These are phyloP conservation scores for Pyrocephalus nanus DNA, from an alignment of 2,797 vertebrate genomes.

Conservation along the genomic window DNA sequence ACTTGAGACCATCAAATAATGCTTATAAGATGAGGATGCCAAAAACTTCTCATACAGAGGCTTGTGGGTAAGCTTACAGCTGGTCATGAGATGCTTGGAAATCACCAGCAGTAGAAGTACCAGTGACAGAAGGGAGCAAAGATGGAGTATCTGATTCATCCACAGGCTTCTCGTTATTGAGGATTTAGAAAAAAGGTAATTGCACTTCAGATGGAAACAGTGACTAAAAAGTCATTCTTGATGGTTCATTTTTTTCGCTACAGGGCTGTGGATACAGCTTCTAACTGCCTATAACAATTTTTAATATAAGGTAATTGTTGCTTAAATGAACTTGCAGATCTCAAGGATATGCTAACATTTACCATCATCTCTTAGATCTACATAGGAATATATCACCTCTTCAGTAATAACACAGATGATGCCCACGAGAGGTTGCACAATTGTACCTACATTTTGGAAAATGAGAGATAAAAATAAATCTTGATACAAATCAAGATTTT, in stretches of 20 bases:
- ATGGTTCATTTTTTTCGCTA: background rate
- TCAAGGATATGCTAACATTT: slow-evolving; percentile 12
- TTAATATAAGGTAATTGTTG: slow-evolving; percentile 18
- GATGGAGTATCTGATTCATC: background rate
- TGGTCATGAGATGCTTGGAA: background rate
- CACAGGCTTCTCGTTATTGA: background rate
- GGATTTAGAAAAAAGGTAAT: background rate
- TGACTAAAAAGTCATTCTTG: background rate
- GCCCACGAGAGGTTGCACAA: background rate
- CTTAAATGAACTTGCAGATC: background rate
- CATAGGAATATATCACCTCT: background rate
- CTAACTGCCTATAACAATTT: slow-evolving; percentile 2
- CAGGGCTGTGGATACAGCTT: background rate
- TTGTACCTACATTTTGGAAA: slow-evolving; percentile 2
- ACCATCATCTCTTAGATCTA: background rate
- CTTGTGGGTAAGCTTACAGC: background rate
- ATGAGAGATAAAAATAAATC: slow-evolving; percentile 11
- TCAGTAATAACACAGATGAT: background rate
- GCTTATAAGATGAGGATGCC: background rate
- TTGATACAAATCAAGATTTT: background rate
- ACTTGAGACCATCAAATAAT: background rate
- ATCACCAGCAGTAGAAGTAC: background rate
- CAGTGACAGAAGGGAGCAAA: background rate
- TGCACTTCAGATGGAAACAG: background rate
- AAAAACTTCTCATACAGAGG: background rate